phyloP scores from a whole-genome alignment of 2,113 vertebrate species.

The Danio rerio region DNA sequence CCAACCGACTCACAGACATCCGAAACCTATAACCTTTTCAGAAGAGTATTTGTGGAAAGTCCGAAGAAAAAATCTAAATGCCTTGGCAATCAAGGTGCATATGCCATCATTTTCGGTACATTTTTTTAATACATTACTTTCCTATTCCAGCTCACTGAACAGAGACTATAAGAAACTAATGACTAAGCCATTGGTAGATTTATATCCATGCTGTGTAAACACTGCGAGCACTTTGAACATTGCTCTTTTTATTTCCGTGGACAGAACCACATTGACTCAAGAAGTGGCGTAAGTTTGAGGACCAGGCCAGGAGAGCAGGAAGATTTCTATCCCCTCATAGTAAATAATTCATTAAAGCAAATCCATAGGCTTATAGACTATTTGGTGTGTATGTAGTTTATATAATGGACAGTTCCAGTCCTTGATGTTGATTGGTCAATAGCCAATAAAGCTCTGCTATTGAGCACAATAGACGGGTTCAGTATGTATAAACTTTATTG shows the following conservation, averaged over 20 bases:
- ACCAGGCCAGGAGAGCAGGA: neutral
- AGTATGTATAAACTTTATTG: too few species aligned
- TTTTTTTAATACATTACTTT: neutral
- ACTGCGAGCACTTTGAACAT: neutral
- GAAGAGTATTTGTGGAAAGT: slow-evolving; percentile 14
- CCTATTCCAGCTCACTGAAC: neutral
- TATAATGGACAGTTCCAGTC: too few species aligned
- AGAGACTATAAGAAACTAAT: neutral
- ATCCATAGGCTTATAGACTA: too few species aligned
- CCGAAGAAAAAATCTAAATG: neutral
- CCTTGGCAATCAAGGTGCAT: neutral
- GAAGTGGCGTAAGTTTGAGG: neutral
- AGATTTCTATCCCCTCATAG: too few species aligned
- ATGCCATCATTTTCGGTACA: neutral
- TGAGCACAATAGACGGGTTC: too few species aligned
- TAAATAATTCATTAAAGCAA: too few species aligned
- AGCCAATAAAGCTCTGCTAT: too few species aligned
- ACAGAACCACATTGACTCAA: neutral
- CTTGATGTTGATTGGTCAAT: too few species aligned
- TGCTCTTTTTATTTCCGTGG: neutral
- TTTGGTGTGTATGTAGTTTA: too few species aligned
- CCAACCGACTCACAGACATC: neutral
- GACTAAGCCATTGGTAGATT: neutral
- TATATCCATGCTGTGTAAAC: neutral
- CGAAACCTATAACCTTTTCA: slow-evolving; percentile 10